Conservation (phyloP, 1,140 invertebrate genomes). For the Melitaea cinxia region DNA sequence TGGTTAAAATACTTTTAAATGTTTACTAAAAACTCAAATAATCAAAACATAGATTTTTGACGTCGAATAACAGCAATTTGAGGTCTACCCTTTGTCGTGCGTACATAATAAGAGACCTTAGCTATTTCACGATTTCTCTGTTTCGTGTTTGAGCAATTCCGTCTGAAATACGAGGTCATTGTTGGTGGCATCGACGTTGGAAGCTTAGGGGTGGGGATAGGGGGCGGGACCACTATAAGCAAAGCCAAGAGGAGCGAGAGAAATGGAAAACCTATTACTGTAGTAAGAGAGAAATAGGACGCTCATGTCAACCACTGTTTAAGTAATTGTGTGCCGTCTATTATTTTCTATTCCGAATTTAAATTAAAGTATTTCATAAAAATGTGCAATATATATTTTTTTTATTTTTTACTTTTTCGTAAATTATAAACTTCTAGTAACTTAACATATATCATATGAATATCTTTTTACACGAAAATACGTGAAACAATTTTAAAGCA, state of each 20-base stretch:
- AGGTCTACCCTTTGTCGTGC: slow-evolving; percentile 35
- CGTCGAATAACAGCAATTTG: slow-evolving; percentile 13
- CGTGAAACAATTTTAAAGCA: too few species aligned
- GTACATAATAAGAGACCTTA: slow-evolving; percentile 49
- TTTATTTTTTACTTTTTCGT: background rate
- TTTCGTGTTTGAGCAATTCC: slow-evolving; percentile 79
- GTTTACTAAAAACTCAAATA: too few species aligned
- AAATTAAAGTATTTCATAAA: slow-evolving; percentile 32
- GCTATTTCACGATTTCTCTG: slow-evolving; percentile 70
- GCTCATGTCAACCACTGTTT: slow-evolving; percentile 69
- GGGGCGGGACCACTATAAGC: slow-evolving; percentile 47
- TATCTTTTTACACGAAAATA: too few species aligned
- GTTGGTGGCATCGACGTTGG: slow-evolving; percentile 72
- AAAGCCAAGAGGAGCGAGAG: slow-evolving; percentile 50
- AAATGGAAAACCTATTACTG: slow-evolving; percentile 71
- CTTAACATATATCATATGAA: too few species aligned
- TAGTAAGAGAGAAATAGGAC: slow-evolving; percentile 73
- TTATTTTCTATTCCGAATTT: slow-evolving; percentile 50
- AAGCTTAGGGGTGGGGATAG: slow-evolving; percentile 48
- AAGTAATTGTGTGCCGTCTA: slow-evolving; percentile 76
- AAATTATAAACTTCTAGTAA: too few species aligned
- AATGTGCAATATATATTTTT: background rate
- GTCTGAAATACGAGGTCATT: slow-evolving; percentile 80
- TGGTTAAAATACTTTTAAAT: too few species aligned
- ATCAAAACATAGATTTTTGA: background rate